Base-by-base conservation (phyloP, 2,888 invertebrate genomes). In the Plusia festucae region DNA sequence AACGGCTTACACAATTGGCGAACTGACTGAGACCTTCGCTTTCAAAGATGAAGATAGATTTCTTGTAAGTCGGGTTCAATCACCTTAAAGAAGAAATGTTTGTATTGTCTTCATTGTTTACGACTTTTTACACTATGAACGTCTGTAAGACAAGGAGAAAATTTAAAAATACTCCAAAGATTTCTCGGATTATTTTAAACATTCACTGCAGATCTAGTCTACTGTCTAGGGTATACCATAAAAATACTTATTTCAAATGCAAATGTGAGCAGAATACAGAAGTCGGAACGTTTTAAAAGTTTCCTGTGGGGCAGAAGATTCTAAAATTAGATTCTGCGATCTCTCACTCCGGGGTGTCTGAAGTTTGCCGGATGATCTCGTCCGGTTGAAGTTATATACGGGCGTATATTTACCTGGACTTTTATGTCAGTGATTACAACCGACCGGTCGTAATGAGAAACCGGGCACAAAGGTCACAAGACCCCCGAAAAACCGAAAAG, bases 291-390 rank as follows among this genome's bases (percentile, higher is more conserved):
- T 78, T 80, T 81, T 78, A 69, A 73, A 82, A 81, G 74, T 80
- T 77, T 76, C 76, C 76, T 69, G 59, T 53, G 56, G 73, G 60
- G 60, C 53, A 55, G 61, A 68, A 73, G 70, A 81, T 80, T 75
- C 62, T 61, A n/a, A 79, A 85, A 87, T 83, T 78, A 81, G 82
- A 83, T 87, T 82, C 72, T 69, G 73, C 65, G 68, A 67, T 78
- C 74, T 78, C 74, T 70, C 77, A 78, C 75, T 4, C 60, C 66
- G 78, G 69, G 71, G 76, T 82, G 72, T 78, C 57, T 62, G 49
- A 82, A 85, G 73, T 83, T 82, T 55, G 58, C 46, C 53, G 57
- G 61, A 68, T 81, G 78, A 76, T 79, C 76, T 63, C 51, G 63
- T 66, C 77, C 79, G 74, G 81, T 78, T 70, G 55, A 52, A 59